Evolutionary conservation across 2,113 vertebrate species (phyloP), one percentile per base, ranked within the genome.

Genomic region (Prochilodus magdalenae): DNA sequence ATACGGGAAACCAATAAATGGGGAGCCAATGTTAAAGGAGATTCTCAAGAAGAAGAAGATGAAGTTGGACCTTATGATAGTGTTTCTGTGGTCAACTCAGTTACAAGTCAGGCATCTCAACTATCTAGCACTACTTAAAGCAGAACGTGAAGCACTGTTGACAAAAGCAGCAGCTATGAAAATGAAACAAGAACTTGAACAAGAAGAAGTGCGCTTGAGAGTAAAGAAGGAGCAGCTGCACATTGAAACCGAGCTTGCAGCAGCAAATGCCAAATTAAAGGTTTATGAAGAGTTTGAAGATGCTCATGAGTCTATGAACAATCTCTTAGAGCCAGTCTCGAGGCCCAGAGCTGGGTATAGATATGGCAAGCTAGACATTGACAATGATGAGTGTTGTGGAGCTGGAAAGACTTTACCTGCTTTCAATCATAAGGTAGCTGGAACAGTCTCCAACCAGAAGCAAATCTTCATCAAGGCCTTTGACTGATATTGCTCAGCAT

Each of bases 261-360:
- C n/a, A n/a, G n/a, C n/a, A n/a, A n/a, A n/a, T n/a, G n/a, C n/a
- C n/a, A n/a, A n/a, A n/a, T n/a, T n/a, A n/a, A n/a, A n/a, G n/a
- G n/a, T n/a, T n/a, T n/a, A n/a, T n/a, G n/a, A n/a, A n/a, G n/a
- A n/a, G n/a, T n/a, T n/a, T n/a, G n/a, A n/a, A n/a, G n/a, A n/a
- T n/a, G n/a, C n/a, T n/a, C n/a, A n/a, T n/a, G 70, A 73, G 26
- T 44, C 2, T 51, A 73, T 36, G 36, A 8, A 2, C 47, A 40
- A 73, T 83, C 77, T 36, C 22, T 83, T 1, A 83, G 74, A 47
- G 81, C 74, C 5, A 73, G 73, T n/a, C n/a, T n/a, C n/a, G n/a
- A n/a, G n/a, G n/a, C n/a, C n/a, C n/a, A 51, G 79, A 81, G 11
- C 57, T 73, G 47, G 24, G 16, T 1, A 81, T 81, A 4, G 15